Evolutionary conservation across 2,113 vertebrate species (phyloP).

Genomic region (Hippolais icterina): DNA sequence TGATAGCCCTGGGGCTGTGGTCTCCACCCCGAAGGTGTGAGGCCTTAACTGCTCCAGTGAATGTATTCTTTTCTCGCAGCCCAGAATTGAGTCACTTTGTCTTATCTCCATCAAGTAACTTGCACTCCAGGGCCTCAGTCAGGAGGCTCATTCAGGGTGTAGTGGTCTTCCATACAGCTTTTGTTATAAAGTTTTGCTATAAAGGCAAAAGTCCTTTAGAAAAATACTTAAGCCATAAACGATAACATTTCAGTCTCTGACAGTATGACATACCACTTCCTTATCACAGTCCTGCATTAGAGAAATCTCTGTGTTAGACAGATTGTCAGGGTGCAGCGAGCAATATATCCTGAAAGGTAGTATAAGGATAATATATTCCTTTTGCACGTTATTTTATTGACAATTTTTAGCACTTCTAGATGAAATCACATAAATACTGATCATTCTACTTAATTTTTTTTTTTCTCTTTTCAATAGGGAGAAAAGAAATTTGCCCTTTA

Average conservation of each 20-base stretch:
- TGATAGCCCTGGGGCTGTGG: neutral
- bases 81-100: neutral
- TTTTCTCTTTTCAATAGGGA: slow-evolving; percentile 78
- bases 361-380: neutral
- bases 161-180: neutral
- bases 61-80: neutral
- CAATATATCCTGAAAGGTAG: neutral
- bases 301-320: neutral
- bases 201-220: neutral
- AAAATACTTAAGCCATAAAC: neutral
- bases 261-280: neutral
- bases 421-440: neutral
- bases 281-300: neutral
- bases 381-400: neutral
- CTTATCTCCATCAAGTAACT: neutral
- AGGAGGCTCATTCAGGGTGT: no score
- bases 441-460: neutral
- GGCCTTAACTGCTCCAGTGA: no score
- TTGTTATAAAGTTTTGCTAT: neutral
- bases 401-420: neutral
- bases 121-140: neutral
- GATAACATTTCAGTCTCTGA: neutral
- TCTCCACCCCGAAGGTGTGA: neutral
- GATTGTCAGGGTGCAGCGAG: neutral
- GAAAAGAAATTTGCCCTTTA: slow-evolving; percentile 90